A percentile compares a stretch with the other conserved stretches of the same genome.
These are phyloP conservation scores for Rhopalosiphum padi DNA, from an alignment of 1,140 invertebrate genomes.

Conservation along the genomic window DNA sequence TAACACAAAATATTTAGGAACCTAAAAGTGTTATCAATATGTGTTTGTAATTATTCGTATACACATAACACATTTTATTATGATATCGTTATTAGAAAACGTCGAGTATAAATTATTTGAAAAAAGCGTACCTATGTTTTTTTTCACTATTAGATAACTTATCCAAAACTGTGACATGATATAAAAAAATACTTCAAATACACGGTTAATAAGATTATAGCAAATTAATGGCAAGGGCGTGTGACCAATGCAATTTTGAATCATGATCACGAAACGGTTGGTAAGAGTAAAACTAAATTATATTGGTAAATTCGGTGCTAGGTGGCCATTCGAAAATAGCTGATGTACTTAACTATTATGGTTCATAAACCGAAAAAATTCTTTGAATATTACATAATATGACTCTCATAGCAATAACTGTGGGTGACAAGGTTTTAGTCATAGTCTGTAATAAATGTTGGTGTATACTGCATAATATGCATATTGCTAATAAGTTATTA, in stretches of 20 bases:
- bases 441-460: background rate
- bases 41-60: background rate
- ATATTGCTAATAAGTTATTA: background rate
- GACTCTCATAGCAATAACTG: background rate
- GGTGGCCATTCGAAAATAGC: background rate
- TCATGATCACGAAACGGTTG: background rate
- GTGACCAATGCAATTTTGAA: background rate
- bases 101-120: background rate
- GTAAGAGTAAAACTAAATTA: background rate
- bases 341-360: background rate
- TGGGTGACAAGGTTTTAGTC: background rate
- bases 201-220: background rate
- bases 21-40: background rate
- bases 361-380: background rate
- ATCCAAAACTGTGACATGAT: background rate
- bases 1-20: background rate
- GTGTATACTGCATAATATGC: background rate
- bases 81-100: background rate
- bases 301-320: background rate
- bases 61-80: background rate
- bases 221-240: background rate
- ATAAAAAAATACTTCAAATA: background rate
- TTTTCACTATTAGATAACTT: background rate
- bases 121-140: no score
- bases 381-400: background rate